Conservation (phyloP, 2,113 vertebrate species). For the Murina feae region DNA sequence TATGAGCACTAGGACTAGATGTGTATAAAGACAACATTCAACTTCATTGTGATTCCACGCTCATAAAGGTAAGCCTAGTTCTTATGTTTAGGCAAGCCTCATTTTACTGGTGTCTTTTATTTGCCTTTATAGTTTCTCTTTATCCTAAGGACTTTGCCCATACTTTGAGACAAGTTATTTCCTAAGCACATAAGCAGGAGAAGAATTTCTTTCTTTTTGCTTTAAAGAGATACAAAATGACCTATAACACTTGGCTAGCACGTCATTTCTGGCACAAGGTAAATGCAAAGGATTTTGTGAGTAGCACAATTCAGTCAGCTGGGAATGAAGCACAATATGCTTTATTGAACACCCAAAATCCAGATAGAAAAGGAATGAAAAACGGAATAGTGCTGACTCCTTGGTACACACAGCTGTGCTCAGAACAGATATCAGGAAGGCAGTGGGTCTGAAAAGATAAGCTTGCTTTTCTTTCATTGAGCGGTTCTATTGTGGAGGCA, state of each 20-base stretch:
- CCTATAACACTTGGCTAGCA: conserved; percentile 4
- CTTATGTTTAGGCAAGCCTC: neutral
- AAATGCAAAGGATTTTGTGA: conserved; percentile 43
- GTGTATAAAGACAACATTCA: neutral
- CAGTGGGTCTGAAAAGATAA: neutral
- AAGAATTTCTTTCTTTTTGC: neutral
- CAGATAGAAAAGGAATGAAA: neutral
- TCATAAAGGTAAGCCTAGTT: neutral
- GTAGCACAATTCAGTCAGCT: neutral
- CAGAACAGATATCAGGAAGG: neutral
- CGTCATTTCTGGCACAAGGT: conserved; percentile 23
- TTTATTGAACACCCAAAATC: neutral
- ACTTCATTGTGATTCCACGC: neutral
- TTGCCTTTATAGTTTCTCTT: neutral
- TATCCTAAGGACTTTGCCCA: neutral
- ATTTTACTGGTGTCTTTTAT: neutral
- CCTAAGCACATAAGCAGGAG: neutral
- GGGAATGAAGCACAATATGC: conserved; percentile 24
- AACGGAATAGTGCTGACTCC: neutral
- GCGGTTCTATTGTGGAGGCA: neutral
- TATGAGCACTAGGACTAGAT: neutral
- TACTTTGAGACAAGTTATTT: neutral
- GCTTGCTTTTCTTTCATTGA: conserved; percentile 4
- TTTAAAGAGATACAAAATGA: conserved; percentile 20
- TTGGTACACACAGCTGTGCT: neutral